These are phyloP conservation scores for Apistogramma diplotaenia DNA, from an alignment of 2,113 vertebrate genomes.

Conservation along the genomic window DNA sequence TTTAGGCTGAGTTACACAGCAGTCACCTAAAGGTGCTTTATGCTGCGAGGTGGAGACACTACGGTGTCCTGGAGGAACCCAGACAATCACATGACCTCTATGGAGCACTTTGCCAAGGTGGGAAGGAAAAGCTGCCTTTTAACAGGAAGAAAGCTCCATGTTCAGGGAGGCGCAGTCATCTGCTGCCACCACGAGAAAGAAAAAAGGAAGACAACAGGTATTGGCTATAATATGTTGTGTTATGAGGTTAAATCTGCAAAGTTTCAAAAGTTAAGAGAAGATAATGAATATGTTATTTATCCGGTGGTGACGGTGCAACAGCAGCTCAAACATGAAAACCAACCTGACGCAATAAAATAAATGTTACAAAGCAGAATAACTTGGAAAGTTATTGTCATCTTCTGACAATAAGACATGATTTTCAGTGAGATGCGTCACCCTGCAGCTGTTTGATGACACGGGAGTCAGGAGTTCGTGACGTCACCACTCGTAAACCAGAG, in stretches of 20 bases:
- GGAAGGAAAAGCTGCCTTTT: neutral
- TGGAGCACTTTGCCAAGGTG: neutral
- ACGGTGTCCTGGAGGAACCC: no score
- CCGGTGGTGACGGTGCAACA: neutral
- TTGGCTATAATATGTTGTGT: neutral
- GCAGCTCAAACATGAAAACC: neutral
- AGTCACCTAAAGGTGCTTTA: neutral
- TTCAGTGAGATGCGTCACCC: neutral
- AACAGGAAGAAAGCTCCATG: neutral
- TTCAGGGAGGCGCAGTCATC: neutral
- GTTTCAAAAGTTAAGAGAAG: neutral
- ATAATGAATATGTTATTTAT: neutral
- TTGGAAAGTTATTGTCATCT: neutral
- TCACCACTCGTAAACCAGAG: slow-evolving; percentile 18
- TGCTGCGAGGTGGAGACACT: neutral
- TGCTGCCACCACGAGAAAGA: no score
- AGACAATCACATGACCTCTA: neutral
- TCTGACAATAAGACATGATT: neutral
- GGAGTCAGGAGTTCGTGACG: slow-evolving; percentile 47
- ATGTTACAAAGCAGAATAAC: neutral
- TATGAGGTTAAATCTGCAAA: neutral
- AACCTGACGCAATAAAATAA: neutral
- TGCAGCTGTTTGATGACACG: slow-evolving; percentile 16
- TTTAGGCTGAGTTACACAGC: neutral
- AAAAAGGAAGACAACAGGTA: neutral